Evolutionary conservation across 2,113 vertebrate genomes (phyloP).

Genomic region (Macquaria australasica): DNA sequence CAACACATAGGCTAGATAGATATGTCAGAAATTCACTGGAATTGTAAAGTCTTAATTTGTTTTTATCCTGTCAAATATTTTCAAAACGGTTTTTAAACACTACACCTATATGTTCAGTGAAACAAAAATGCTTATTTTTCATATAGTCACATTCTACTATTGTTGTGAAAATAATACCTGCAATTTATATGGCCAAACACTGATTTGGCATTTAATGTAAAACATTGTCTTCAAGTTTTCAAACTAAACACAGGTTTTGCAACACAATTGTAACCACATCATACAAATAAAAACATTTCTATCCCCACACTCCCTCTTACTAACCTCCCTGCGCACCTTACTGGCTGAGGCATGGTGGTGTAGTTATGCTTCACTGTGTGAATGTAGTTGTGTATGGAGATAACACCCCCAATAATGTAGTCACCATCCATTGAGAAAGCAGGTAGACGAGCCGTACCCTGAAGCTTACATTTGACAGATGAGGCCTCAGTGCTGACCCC

Average conservation of each 20-base stretch:
- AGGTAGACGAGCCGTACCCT: constrained; percentile 35
- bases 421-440: constrained; percentile 67
- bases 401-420: constrained; percentile 71
- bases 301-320: constrained; percentile 6
- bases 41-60: no score
- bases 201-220: no score
- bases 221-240: no score
- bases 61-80: no score
- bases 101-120: no score
- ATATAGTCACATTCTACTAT: no score
- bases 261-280: not conserved
- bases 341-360: constrained; percentile 63
- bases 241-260: not conserved
- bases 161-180: no score
- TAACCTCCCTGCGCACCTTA: constrained; percentile 77
- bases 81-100: no score
- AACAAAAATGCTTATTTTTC: no score
- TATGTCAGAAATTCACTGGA: no score
- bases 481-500: not conserved
- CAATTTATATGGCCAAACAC: no score
- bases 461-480: constrained; percentile 47
- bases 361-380: constrained; percentile 61
- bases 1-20: no score
- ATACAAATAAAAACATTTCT: not conserved
- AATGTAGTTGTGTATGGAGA: constrained; percentile 67